Base-by-base conservation (phyloP, 2,113 vertebrate genomes). In the Numida meleagris region DNA sequence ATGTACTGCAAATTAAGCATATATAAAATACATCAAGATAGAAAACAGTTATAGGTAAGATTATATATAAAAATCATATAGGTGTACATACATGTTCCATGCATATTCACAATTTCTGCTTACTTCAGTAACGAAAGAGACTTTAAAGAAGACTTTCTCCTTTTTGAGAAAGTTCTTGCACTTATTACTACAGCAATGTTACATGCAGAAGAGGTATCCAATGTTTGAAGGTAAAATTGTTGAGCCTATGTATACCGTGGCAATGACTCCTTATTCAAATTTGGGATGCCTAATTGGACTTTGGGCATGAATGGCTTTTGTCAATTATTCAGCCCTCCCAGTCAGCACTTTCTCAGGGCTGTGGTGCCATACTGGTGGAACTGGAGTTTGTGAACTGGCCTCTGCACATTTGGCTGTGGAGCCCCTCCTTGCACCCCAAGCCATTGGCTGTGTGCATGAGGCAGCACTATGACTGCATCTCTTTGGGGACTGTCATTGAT, bases 201-300 rank as follows among this genome's bases (percentile, higher is more conserved):
- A 24, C 18, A 5, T 81, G 66, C 43, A 74, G 48, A 62, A 31
- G 20, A 31, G 3, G 4, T 10, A 34, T 25, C 31, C 19, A 43
- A 31, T 36, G 27, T 33, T 14, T 4, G 51, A 34, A n/a, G 3
- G 8, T 46, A 4, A 55, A 85, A 65, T 21, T 3, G 29, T 27
- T 58, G 40, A 43, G 5, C 43, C 27, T 25, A 4, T 3, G 3
- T 5, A 8, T 8, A 6, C 34, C 40, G 1, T 0, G 0, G n/a
- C 57, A 19, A 4, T 5, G 38, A 19, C 24, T 8, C 12, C 7
- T 2, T 13, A n/a, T 59, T 55, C 27, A 38, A 31, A 0, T 48
- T 19, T n/a, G 82, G 63, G 86, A 16, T 42, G 14, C 2, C 0
- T 14, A n/a, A 6, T 48, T 62, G 65, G 5, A 11, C 16, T 63